These are phyloP conservation scores for Torymus auratus DNA, from an alignment of 2,888 invertebrate species.

Conservation along the genomic window DNA sequence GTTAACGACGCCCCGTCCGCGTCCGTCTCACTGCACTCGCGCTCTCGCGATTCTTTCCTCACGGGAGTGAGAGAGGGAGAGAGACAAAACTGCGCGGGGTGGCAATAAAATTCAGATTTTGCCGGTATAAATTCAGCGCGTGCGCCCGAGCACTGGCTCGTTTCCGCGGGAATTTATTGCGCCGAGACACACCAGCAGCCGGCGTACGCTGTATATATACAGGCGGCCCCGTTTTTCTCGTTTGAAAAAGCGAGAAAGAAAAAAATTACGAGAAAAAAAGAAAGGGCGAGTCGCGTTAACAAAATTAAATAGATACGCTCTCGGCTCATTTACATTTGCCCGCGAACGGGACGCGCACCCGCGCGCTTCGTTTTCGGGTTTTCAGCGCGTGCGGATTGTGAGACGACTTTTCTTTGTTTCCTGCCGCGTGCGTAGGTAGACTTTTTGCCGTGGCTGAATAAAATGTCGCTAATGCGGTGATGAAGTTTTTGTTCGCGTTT, in stretches of 20 bases:
- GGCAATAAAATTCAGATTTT: conserved; percentile 68
- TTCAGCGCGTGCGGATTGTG: neutral
- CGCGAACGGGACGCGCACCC: too few species aligned
- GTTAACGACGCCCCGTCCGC: neutral
- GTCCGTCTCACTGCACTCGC: neutral
- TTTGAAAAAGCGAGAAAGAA: neutral
- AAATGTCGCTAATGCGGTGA: too few species aligned
- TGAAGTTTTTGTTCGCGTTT: too few species aligned
- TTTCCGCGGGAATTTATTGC: conserved; percentile 64
- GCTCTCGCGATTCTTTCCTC: conserved; percentile 34
- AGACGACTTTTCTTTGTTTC: too few species aligned
- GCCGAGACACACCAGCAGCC: conserved; percentile 20
- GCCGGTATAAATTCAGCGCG: conserved; percentile 53
- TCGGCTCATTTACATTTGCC: conserved; percentile 29
- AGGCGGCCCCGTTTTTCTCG: conserved; percentile 1
- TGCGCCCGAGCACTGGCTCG: conserved; percentile 34
- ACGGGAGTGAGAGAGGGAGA: conserved; percentile 39
- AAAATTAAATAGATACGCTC: conserved; percentile 41
- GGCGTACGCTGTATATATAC: too few species aligned
- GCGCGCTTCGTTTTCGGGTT: conserved; percentile 21
- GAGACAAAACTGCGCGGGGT: conserved; percentile 36
- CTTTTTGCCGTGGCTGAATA: too few species aligned
- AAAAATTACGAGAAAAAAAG: neutral
- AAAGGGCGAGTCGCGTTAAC: conserved; percentile 2
- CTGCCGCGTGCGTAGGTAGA: too few species aligned